Base-by-base conservation (phyloP, 2,888 invertebrate genomes). In the Neelides folsomi region DNA sequence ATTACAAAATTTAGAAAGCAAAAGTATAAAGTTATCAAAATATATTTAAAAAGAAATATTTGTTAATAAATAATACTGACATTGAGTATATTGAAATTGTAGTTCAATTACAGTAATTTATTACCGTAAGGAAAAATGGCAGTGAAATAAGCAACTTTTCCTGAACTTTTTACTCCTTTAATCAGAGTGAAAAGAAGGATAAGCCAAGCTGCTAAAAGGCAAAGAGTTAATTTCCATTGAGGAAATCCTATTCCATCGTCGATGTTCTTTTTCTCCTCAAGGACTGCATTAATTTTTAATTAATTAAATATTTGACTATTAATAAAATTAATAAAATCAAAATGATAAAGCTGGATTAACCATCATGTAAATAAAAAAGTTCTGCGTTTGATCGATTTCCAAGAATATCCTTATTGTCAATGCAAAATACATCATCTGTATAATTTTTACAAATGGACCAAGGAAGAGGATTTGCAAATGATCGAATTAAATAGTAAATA, bases 51-150 rank as follows among this genome's bases (percentile, higher is more conserved):
- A n/a, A n/a, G n/a, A n/a, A n/a, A n/a, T n/a, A n/a, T n/a, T n/a
- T n/a, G n/a, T n/a, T n/a, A n/a, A n/a, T n/a, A n/a, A n/a, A n/a
- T n/a, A n/a, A n/a, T n/a, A n/a, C n/a, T n/a, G n/a, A n/a, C n/a
- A n/a, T n/a, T n/a, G n/a, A n/a, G n/a, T n/a, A n/a, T n/a, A n/a
- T n/a, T n/a, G n/a, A n/a, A n/a, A n/a, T n/a, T n/a, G n/a, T n/a
- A n/a, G n/a, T n/a, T n/a, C n/a, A n/a, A n/a, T n/a, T n/a, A n/a
- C n/a, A n/a, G n/a, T n/a, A n/a, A n/a, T n/a, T n/a, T n/a, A n/a
- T n/a, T n/a, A 5, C 83, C 76, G 66, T 86, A 86, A 0, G 87
- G 88, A 68, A 88, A 87, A 3, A 89, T 70, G 0, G 90, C 89
- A 13, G 89, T 79, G 70, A 90, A 85, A 70, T 90, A 92, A 0